Conservation (phyloP, 2,113 vertebrate species). For the Syngnathoides biaculeatus region DNA sequence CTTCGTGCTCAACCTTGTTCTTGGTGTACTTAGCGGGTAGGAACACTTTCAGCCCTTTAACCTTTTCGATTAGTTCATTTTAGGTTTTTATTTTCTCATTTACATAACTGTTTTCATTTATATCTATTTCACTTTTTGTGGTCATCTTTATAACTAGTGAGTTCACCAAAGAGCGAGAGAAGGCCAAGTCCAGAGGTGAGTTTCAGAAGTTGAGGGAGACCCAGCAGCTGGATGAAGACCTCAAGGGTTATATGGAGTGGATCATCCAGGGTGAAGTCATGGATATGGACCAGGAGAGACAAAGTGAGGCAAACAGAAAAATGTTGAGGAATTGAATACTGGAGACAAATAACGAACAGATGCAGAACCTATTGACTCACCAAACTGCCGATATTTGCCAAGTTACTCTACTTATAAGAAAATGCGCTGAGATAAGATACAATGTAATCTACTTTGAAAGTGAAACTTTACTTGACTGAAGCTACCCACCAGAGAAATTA, state of each 20-base stretch:
- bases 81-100: neutral
- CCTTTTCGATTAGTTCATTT: neutral
- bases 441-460: too few relatives aligned
- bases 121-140: neutral
- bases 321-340: neutral
- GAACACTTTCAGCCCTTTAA: neutral
- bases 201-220: conserved; percentile 92
- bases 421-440: too few relatives aligned
- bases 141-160: conserved; percentile 69
- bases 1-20: conserved; percentile 94
- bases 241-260: conserved; percentile 98
- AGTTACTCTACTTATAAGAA: too few relatives aligned
- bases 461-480: too few relatives aligned
- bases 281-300: conserved; percentile 85
- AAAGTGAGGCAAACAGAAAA: conserved; percentile 67
- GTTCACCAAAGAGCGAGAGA: conserved; percentile 96
- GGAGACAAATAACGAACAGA: neutral
- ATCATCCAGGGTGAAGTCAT: conserved; percentile 94
- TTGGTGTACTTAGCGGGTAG: conserved; percentile 95
- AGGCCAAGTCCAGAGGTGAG: conserved; percentile 90
- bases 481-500: too few relatives aligned
- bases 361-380: neutral
- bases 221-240: conserved; percentile 93
- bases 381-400: neutral
- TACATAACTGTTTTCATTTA: neutral